Evolutionary conservation across 2,113 vertebrate genomes (phyloP).

Genomic region (Pica pica): DNA sequence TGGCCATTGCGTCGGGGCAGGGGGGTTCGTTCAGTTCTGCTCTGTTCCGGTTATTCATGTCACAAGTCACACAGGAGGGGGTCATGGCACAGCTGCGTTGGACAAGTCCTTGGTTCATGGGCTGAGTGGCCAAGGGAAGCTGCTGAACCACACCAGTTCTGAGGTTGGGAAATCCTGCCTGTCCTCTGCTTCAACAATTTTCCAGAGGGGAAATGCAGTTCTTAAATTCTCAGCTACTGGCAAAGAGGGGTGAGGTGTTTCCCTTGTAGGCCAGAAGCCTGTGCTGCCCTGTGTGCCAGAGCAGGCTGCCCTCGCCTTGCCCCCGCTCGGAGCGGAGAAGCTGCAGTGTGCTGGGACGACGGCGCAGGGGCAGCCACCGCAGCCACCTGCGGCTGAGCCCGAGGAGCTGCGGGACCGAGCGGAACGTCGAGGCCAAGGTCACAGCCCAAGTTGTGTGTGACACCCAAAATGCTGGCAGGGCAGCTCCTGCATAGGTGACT

Average conservation of each 20-base stretch:
- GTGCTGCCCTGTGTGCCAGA: neutral
- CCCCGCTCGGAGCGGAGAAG: fast-evolving
- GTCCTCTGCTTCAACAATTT: fast-evolving
- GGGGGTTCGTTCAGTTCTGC: neutral
- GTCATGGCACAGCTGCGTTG: fast-evolving
- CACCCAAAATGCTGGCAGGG: neutral
- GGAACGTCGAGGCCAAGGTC: fast-evolving
- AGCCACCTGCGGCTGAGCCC: neutral
- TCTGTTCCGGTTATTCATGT: neutral
- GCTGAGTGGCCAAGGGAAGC: neutral
- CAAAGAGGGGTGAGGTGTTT: neutral
- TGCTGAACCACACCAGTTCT: neutral
- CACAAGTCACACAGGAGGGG: neutral
- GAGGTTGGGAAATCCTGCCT: neutral
- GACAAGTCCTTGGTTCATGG: neutral
- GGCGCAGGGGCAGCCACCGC: fast-evolving
- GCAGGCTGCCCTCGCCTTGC: fast-evolving
- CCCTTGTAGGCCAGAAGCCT: neutral
- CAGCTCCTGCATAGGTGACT: neutral
- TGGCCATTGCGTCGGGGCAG: fast-evolving
- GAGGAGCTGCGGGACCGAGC: fast-evolving
- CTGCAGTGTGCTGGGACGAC: fast-evolving
- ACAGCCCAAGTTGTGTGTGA: neutral
- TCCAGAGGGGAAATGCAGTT: neutral
- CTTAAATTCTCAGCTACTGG: neutral